Conservation (phyloP, 2,113 vertebrate genomes). For the Brevimyrus niger region DNA sequence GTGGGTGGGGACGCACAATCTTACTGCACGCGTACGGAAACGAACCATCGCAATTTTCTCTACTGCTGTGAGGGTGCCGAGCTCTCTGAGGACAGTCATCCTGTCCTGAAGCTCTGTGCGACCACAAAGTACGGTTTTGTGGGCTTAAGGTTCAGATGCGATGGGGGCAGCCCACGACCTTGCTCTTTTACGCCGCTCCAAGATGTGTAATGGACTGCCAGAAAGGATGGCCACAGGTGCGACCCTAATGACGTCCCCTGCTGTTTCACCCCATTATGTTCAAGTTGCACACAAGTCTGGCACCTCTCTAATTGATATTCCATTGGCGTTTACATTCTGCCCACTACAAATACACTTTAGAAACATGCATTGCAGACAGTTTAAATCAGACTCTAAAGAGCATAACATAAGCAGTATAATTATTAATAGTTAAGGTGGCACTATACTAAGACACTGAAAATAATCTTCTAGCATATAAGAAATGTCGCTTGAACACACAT, state of each 20-base stretch:
- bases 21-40: not conserved
- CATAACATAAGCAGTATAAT: not conserved
- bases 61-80: not conserved
- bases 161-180: not conserved
- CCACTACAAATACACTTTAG: not conserved
- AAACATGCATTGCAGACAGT: not conserved
- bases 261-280: not conserved
- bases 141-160: not conserved
- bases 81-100: not conserved
- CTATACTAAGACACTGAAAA: not conserved
- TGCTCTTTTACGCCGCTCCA: not conserved
- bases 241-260: not conserved
- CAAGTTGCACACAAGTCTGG: not conserved
- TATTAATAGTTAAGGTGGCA: not conserved
- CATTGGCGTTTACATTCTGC: not conserved
- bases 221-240: not conserved
- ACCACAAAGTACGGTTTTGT: not conserved
- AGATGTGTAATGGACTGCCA: not conserved
- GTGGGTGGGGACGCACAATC: not conserved
- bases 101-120: not conserved
- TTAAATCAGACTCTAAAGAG: not conserved
- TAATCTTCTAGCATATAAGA: not conserved
- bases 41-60: not conserved
- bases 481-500: conserved; percentile 1
- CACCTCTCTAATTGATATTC: not conserved